Conservation (phyloP, 2,797 vertebrate genomes). For the Myoxocephalus aenaeus region DNA sequence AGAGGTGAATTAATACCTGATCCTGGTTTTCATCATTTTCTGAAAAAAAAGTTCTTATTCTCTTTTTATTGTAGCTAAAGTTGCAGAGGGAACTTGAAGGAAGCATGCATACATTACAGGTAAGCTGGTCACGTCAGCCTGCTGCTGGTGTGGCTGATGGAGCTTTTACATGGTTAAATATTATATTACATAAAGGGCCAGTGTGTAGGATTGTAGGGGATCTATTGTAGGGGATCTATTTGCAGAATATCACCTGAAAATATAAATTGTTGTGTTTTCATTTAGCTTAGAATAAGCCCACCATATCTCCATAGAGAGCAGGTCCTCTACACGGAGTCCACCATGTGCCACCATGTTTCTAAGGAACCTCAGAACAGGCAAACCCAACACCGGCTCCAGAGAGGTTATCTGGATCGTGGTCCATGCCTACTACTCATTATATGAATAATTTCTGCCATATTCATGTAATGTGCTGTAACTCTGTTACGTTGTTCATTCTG, state of each 20-base stretch:
- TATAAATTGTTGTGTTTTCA: neutral
- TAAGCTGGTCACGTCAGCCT: constrained; percentile 35
- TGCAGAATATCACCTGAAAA: neutral
- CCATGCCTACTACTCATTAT: too few relatives aligned
- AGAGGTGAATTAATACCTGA: constrained; percentile 76
- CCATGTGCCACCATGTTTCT: too few relatives aligned
- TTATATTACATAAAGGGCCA: neutral
- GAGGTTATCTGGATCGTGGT: too few relatives aligned
- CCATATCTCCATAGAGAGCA: neutral
- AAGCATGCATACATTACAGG: constrained; percentile 43
- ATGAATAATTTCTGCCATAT: too few relatives aligned
- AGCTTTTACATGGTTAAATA: neutral
- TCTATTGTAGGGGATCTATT: neutral
- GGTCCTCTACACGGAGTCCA: too few relatives aligned
- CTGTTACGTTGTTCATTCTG: too few relatives aligned
- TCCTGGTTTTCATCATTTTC: constrained; percentile 77
- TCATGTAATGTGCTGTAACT: too few relatives aligned
- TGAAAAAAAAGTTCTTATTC: constrained; percentile 58
- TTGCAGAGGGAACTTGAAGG: constrained; percentile 54
- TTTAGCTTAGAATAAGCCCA: neutral
- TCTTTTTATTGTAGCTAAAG: constrained; percentile 52
- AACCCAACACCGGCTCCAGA: neutral
- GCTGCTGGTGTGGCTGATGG: constrained; percentile 3
- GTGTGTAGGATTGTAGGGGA: neutral
- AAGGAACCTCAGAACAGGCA: too few relatives aligned